phyloP scores from a whole-genome alignment of 2,113 vertebrate genomes.

The Podiceps cristatus region DNA sequence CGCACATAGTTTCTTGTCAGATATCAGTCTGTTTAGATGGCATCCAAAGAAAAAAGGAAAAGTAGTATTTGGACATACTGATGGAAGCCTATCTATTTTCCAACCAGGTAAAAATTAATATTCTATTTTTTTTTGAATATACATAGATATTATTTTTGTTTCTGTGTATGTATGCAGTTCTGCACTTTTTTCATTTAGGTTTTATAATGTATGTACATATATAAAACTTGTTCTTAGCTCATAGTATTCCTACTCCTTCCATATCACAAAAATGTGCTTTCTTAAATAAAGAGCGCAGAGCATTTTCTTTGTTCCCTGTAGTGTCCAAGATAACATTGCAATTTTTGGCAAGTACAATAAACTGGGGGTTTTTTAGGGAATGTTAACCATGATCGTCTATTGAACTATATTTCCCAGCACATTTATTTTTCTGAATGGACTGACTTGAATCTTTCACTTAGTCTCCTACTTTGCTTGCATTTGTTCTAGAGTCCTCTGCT shows the following conservation, averaged over 20 bases:
- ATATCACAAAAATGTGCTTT: not conserved
- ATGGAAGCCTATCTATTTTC: slow-evolving; percentile 95
- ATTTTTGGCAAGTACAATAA: not conserved
- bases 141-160: not conserved
- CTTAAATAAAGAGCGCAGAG: not conserved
- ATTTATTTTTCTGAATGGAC: not conserved
- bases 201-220: not conserved
- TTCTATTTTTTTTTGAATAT: not conserved
- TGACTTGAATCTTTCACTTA: not conserved
- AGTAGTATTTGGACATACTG: slow-evolving; percentile 92
- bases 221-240: not conserved
- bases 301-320: not conserved
- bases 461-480: not conserved
- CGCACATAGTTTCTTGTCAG: slow-evolving; percentile 93
- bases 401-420: not conserved
- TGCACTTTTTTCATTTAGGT: not conserved
- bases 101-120: slow-evolving; percentile 86
- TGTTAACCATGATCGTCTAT: not conserved
- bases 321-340: not conserved
- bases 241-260: not conserved
- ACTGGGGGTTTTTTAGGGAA: not conserved
- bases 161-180: not conserved
- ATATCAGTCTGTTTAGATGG: slow-evolving; percentile 94
- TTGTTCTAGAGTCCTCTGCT: not conserved
- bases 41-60: slow-evolving; percentile 92